Percentiles rank a stretch among this genome's conserved stretches.
Evolutionary conservation across 2,797 vertebrate species (phyloP).

Genomic region (Cottoperca gobio): DNA sequence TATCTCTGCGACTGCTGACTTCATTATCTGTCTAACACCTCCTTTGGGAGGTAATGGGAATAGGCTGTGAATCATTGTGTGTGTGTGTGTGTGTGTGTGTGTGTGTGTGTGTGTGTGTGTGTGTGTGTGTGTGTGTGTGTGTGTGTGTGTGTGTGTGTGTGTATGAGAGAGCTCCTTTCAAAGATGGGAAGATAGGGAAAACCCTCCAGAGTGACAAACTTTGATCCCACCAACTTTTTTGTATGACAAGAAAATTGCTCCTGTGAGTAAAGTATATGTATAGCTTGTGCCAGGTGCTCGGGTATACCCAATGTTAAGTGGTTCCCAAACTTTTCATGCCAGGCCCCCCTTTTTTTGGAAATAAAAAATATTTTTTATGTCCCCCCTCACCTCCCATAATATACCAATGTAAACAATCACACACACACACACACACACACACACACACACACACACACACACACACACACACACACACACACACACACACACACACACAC

Average conservation of each 20-base stretch:
- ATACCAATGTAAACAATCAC: not conserved
- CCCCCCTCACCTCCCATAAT: not conserved
- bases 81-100: not conserved
- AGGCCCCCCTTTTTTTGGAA: not conserved
- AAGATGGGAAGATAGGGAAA: not conserved
- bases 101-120: conserved; percentile 1
- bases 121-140: not conserved
- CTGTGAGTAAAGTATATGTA: not conserved
- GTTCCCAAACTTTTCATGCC: not conserved
- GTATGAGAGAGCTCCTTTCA: not conserved
- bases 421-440: not conserved
- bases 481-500: too few species aligned
- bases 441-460: too few species aligned
- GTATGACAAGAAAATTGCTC: not conserved
- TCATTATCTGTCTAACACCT: conserved; percentile 67
- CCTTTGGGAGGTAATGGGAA: conserved; percentile 52
- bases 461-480: too few species aligned
- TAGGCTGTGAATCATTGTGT: conserved; percentile 21
- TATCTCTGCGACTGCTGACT: conserved; percentile 63
- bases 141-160: not conserved
- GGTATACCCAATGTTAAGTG: not conserved
- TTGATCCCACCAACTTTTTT: not conserved
- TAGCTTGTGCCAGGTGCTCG: not conserved
- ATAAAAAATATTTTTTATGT: not conserved
- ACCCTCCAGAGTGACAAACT: not conserved